phyloP scores from a whole-genome alignment of 1,140 invertebrate genomes.

The Apis florea region DNA sequence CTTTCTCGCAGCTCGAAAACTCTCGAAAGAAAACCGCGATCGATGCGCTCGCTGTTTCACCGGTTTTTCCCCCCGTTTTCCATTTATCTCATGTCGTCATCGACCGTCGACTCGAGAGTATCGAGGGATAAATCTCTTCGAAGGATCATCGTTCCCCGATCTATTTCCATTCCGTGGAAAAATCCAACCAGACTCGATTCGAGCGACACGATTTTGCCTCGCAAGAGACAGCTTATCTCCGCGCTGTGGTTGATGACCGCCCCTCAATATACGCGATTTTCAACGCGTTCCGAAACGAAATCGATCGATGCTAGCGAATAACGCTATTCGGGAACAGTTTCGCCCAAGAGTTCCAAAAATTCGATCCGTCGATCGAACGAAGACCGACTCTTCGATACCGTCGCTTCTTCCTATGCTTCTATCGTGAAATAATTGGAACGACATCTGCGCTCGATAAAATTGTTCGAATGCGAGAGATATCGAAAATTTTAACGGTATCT shows the following conservation, averaged over 20 bases:
- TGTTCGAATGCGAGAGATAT: not conserved
- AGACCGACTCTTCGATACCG: not conserved
- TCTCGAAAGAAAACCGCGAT: conserved; percentile 52
- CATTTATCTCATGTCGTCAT: conserved; percentile 28
- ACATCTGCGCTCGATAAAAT: not conserved
- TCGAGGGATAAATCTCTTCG: not conserved
- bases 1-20: not conserved
- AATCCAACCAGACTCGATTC: not conserved
- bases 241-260: not conserved
- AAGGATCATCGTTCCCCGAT: not conserved
- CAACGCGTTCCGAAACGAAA: no score
- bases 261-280: not conserved
- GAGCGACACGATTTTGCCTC: not conserved
- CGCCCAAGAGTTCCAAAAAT: no score
- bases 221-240: not conserved
- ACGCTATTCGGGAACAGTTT: no score
- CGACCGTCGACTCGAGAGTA: not conserved
- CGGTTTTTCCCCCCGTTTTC: not conserved
- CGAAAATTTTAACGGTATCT: not conserved
- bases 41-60: conserved; percentile 45
- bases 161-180: not conserved
- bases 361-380: no score
- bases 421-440: not conserved
- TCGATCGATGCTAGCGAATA: no score
- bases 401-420: no score